Conservation (phyloP, 1,140 invertebrate species). For the Drosophila bocki region DNA sequence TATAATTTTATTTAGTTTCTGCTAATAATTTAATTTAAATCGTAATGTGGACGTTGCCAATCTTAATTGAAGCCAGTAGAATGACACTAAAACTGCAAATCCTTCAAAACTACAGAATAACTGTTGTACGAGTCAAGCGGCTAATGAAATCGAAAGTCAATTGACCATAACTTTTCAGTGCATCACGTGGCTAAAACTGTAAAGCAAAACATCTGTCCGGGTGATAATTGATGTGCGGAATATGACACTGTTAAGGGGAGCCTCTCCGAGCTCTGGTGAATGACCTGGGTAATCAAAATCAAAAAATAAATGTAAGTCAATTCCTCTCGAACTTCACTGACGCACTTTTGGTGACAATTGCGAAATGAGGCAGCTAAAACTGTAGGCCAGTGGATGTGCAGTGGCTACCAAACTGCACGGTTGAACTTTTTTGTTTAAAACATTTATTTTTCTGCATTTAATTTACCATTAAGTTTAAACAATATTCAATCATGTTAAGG, state of each 20-base stretch:
- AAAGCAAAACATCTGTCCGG: constrained; percentile 41
- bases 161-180: constrained; percentile 6
- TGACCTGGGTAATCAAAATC: constrained; percentile 32
- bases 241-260: constrained; percentile 32
- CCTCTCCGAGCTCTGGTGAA: constrained; percentile 26
- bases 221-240: constrained; percentile 47
- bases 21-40: no score
- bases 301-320: constrained; percentile 48
- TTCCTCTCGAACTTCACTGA: constrained; percentile 39
- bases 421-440: constrained; percentile 67
- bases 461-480: constrained; percentile 74
- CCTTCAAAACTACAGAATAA: not conserved
- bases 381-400: constrained; percentile 5
- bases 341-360: constrained; percentile 36
- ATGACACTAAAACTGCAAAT: constrained; percentile 12
- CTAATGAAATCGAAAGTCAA: constrained; percentile 24
- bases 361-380: constrained; percentile 25
- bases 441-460: constrained; percentile 79
- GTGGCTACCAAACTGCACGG: not conserved
- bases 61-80: no score
- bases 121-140: not conserved
- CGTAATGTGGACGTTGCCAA: no score
- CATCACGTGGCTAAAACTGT: constrained; percentile 29
- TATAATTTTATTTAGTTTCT: no score
- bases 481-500: constrained; percentile 77